Conservation (phyloP, 2,797 vertebrate genomes). For the Philypnodon macrostomus region DNA sequence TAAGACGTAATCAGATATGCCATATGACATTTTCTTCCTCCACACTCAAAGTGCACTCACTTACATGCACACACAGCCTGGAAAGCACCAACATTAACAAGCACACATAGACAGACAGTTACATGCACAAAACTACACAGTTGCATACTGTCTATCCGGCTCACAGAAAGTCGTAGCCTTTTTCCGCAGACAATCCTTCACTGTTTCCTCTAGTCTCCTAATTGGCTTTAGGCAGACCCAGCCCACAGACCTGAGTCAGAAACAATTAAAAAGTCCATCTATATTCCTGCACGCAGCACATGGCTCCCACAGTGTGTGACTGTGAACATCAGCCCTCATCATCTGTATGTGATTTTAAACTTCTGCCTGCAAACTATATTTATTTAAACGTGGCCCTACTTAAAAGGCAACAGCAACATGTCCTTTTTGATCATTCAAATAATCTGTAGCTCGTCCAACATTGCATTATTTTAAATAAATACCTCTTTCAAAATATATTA, state of each 20-base stretch:
- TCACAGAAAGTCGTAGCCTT: constrained; percentile 73
- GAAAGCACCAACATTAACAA: constrained; percentile 29
- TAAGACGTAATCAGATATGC: constrained; percentile 71
- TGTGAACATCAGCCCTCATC: constrained; percentile 83
- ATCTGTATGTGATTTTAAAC: constrained; percentile 93
- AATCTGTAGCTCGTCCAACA: constrained; percentile 76
- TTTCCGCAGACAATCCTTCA: constrained; percentile 78
- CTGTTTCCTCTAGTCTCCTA: constrained; percentile 83
- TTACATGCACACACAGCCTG: constrained; percentile 13
- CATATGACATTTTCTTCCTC: constrained; percentile 66
- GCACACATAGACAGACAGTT: constrained; percentile 18
- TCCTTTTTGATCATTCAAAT: constrained; percentile 88
- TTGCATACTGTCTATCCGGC: constrained; percentile 29
- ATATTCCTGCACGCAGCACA: constrained; percentile 82
- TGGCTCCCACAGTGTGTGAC: constrained; percentile 81
- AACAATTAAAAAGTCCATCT: constrained; percentile 92
- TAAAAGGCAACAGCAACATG: constrained; percentile 80
- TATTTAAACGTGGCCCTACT: constrained; percentile 85
- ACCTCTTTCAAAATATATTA: constrained; percentile 73
- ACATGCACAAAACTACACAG: constrained; percentile 34
- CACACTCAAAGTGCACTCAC: constrained; percentile 41
- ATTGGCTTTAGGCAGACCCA: constrained; percentile 85
- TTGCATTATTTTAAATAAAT: constrained; percentile 79
- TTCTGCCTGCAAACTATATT: constrained; percentile 85
- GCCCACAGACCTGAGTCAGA: constrained; percentile 84